These are phyloP conservation scores for Zygogramma bicolorata DNA, from an alignment of 2,888 invertebrate genomes.

Conservation along the genomic window DNA sequence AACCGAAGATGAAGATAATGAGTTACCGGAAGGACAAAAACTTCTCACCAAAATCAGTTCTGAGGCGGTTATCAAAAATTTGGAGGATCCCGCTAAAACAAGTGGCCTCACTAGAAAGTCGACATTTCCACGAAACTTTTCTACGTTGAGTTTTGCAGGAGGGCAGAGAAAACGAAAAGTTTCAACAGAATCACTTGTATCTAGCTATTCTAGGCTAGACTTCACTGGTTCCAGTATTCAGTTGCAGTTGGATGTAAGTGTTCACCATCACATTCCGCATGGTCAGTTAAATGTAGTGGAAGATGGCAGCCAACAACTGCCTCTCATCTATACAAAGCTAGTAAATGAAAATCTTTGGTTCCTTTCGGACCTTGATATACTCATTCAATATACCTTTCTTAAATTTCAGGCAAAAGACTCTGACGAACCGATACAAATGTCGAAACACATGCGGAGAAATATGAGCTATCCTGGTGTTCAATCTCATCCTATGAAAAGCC, in stretches of 20 bases:
- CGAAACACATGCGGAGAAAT: constrained; percentile 60
- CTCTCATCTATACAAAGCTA: no score
- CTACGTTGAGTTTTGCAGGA: constrained; percentile 62
- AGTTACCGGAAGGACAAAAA: constrained; percentile 65
- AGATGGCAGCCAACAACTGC: no score
- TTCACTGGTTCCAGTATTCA: constrained; percentile 81
- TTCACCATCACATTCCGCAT: no score
- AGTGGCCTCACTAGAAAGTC: constrained; percentile 59
- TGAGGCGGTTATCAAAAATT: constrained; percentile 56
- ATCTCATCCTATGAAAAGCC: not conserved
- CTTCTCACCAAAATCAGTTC: constrained; percentile 56
- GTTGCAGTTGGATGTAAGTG: constrained; percentile 73
- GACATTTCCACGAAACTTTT: constrained; percentile 65
- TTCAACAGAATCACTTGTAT: constrained; percentile 73
- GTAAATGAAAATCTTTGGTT: not conserved
- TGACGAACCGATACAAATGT: constrained; percentile 31
- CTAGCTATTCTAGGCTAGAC: constrained; percentile 80
- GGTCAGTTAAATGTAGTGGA: no score
- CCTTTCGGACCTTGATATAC: not conserved
- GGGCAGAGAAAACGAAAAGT: constrained; percentile 53
- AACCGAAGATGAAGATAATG: constrained; percentile 73
- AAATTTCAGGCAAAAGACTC: constrained; percentile 32
- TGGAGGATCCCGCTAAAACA: constrained; percentile 61
- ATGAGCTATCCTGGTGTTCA: constrained; percentile 65
- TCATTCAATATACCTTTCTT: not conserved